Base-by-base conservation (phyloP, 2,888 invertebrate species). In the Adelphocoris suturalis region DNA sequence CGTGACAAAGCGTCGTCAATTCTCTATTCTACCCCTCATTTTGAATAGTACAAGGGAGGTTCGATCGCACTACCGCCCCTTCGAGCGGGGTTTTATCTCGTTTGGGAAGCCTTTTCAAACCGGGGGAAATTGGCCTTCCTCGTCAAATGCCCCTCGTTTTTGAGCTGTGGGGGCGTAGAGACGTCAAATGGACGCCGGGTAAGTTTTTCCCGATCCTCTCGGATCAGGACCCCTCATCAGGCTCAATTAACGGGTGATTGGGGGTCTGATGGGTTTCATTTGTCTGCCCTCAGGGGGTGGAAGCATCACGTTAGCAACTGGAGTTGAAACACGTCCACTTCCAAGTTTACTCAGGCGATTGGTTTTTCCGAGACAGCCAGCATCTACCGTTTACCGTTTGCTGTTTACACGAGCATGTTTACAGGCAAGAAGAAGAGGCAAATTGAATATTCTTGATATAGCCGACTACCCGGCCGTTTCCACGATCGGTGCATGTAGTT, bases 201-300 rank as follows among this genome's bases (percentile, higher is more conserved):
- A 68, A 27, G 68, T 68, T 27, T 68, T 23, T 27, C 68, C 23
- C 68, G 12, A 9, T 68, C 68, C 27, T 19, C 68, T 19, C n/a
- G 19, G 9, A 9, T 19, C n/a, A 61, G 13, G 68, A 0, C 19
- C 68, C 11, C 68, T 68, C 68, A 68, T 68, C 68, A 68, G 68
- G 68, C 23, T 68, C 68, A 68, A 68, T 68, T 68, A 68, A 23
- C 19, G 68, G 3, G 23, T 68, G 23, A 23, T 23, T 68, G 68
- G 68, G 61, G 57, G n/a, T 19, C 68, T 19, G 68, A 68, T 68
- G 68, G 68, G 23, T 68, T 68, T 68, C 68, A 68, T 68, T 68
- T 68, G 68, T 68, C 68, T 68, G 23, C 68, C 68, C 68, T 23
- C 27, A 68, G 68, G 68, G 68, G 23, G 61, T 19, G n/a, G n/a